These are phyloP conservation scores for Amblyteles armatorius DNA, from an alignment of 2,888 invertebrate species.

Conservation along the genomic window DNA sequence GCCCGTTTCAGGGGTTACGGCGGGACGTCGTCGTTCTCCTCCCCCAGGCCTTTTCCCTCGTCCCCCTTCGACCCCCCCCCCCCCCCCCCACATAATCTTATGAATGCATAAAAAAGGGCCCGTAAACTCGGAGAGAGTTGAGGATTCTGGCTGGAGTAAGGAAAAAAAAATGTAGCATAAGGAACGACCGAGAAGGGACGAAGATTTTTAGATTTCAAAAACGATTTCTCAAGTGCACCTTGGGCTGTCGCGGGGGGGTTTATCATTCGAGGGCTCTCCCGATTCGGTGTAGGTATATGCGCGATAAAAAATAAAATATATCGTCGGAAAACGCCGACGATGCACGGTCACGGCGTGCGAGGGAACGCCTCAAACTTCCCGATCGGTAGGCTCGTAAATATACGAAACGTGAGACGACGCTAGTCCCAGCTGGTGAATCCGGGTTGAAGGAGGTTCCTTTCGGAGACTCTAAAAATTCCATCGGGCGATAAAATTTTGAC, in stretches of 20 bases:
- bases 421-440: conserved; percentile 45
- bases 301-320: neutral
- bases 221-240: conserved; percentile 61
- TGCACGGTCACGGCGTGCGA: conserved; percentile 4
- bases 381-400: conserved; percentile 57
- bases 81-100: conserved; percentile 75
- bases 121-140: conserved; percentile 72
- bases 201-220: conserved; percentile 64
- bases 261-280: conserved; percentile 14
- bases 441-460: conserved; percentile 10
- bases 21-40: conserved; percentile 39
- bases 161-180: conserved; percentile 28
- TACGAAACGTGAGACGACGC: conserved; percentile 16
- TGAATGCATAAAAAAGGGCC: conserved; percentile 79
- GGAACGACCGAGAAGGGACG: conserved; percentile 37
- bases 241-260: neutral
- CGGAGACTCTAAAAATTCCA: conserved; percentile 48
- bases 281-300: conserved; percentile 14
- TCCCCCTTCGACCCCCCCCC: conserved; percentile 30
- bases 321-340: conserved; percentile 41
- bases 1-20: conserved; percentile 37
- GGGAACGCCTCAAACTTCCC: conserved; percentile 22
- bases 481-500: conserved; percentile 39
- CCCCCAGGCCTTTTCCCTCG: conserved; percentile 21
- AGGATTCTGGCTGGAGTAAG: conserved; percentile 1